phyloP scores from a whole-genome alignment of 2,888 invertebrate species.

The Nebria brevicollis region DNA sequence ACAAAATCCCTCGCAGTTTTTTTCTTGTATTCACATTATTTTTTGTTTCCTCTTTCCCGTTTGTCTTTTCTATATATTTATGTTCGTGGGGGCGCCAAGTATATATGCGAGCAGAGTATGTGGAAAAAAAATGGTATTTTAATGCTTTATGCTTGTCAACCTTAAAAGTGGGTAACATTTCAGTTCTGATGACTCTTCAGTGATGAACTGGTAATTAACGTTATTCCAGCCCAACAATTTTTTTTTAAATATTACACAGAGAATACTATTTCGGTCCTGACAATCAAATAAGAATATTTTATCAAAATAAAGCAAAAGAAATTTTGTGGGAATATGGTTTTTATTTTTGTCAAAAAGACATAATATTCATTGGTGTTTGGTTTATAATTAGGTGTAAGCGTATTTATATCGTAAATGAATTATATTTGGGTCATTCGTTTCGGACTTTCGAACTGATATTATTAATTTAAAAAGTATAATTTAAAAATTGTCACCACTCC shows the following conservation, averaged over 20 bases:
- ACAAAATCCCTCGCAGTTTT: background rate
- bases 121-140: background rate
- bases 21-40: background rate
- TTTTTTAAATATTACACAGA: background rate
- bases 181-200: background rate
- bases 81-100: background rate
- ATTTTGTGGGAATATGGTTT: too few species aligned
- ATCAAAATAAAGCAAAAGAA: too few species aligned
- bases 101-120: background rate
- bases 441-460: too few species aligned
- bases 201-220: background rate
- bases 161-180: background rate
- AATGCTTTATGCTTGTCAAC: background rate
- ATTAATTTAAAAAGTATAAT: too few species aligned
- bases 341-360: too few species aligned
- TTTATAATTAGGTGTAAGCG: too few species aligned
- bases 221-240: background rate
- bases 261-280: background rate
- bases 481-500: too few species aligned
- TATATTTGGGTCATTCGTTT: too few species aligned
- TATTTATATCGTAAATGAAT: too few species aligned
- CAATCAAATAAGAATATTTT: too few species aligned
- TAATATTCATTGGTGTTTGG: too few species aligned
- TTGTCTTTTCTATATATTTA: background rate
- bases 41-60: constrained; percentile 1